Evolutionary conservation across 2,113 vertebrate genomes (phyloP).

Genomic region (Campylomormyrus numenius): DNA sequence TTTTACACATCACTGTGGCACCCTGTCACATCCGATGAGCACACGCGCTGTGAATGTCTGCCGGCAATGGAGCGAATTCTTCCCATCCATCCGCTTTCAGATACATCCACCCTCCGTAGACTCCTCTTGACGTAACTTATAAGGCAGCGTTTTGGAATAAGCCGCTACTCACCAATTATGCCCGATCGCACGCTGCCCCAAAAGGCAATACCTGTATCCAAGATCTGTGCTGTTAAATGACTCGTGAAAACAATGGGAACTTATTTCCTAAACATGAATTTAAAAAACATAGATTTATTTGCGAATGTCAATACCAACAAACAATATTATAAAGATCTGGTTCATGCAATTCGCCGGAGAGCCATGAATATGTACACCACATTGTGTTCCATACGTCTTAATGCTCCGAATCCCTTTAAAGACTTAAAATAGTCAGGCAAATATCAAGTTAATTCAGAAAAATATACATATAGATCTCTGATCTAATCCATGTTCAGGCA

Average conservation of each 20-base stretch:
- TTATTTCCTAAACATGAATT: not conserved
- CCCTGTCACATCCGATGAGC: not conserved
- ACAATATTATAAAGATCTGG: not conserved
- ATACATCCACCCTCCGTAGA: not conserved
- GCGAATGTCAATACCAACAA: not conserved
- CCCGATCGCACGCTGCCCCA: not conserved
- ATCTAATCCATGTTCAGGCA: not conserved
- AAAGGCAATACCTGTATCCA: not conserved
- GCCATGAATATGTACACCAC: not conserved
- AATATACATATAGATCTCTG: not conserved
- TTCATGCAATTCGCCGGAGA: not conserved
- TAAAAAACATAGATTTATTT: constrained; percentile 8
- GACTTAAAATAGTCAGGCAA: not conserved
- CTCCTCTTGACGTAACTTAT: not conserved
- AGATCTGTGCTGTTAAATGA: not conserved
- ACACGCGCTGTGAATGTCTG: not conserved
- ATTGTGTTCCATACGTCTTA: not conserved
- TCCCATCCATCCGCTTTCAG: not conserved
- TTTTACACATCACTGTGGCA: not conserved
- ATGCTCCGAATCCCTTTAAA: not conserved
- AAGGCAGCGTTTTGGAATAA: not conserved
- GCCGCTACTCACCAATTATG: not conserved
- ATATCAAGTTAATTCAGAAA: not conserved
- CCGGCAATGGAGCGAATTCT: not conserved
- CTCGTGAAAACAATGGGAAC: not conserved